Evolutionary conservation across 2,888 invertebrate species (phyloP), one percentile per base, ranked within the genome.

Genomic region (Chirona hameri): DNA sequence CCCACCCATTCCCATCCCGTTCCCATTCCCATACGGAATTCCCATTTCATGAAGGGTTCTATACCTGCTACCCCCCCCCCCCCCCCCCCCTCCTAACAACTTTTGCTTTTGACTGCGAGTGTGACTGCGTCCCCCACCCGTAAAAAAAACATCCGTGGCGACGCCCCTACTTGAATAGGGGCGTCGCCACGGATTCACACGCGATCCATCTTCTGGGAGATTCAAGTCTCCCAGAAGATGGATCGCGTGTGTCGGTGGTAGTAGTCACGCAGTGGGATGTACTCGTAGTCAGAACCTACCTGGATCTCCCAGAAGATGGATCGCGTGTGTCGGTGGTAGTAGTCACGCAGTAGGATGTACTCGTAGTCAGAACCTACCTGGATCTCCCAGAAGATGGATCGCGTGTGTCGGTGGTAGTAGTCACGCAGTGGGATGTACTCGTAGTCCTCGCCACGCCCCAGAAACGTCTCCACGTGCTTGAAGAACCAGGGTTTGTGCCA

Each of bases 401-500:
- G 90, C 0, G 94, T 93, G 86, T 95, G 95, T 81, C 95, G 89
- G 87, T 95, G 95, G 87, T 94, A 95, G 88, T 95, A 95, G 87
- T 95, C 92, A 82, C 94, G 88, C 2, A 95, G 88, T 0, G 95
- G 95, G 82, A 95, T 93, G 88, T 93, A 95, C 86, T 94, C 94
- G 2, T 88, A 88, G 0, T 87, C 87, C 9, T 85, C 86, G 81
- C 89, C 89, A 2, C 86, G 80, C 1, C 83, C 86, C 83, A 90
- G 86, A 85, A 91, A 91, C 0, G 87, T 88, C 86, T 92, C 90
- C 0, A 94, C 95, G 87, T 95, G 94, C 83, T 91, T 92, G 89
- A 92, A 95, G 89, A 95, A 95, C 95, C 95, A 95, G 14, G 94
- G 93, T 85, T 94, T 93, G 87, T 93, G 91, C 93, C 93, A 95